Percentiles rank a stretch among this genome's conserved stretches.
phyloP scores from a whole-genome alignment of 2,113 vertebrate species.

The Melanocharis versteri region DNA sequence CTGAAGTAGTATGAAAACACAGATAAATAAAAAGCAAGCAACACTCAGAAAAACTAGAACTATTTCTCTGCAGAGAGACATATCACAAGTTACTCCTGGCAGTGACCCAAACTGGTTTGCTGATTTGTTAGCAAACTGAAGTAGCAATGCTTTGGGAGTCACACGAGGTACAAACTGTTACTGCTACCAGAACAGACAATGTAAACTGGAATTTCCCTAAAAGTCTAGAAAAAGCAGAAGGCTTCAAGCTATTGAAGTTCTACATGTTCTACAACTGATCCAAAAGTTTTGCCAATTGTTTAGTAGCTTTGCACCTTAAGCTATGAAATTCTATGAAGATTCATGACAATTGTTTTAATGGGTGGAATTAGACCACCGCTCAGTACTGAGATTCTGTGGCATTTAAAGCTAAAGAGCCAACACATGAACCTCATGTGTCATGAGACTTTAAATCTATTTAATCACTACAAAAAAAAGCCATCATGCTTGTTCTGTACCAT shows the following conservation, averaged over 20 bases:
- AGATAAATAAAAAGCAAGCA: neutral
- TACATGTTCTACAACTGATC: neutral
- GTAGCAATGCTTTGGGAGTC: neutral
- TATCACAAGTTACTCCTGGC: neutral
- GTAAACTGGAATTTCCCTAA: neutral
- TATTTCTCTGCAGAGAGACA: neutral
- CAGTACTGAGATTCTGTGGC: neutral
- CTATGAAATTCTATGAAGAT: neutral
- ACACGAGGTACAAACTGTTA: neutral
- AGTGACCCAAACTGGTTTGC: neutral
- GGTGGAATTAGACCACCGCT: neutral
- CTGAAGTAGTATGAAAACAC: neutral
- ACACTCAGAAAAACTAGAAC: neutral
- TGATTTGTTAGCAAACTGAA: neutral
- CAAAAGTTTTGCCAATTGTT: neutral
- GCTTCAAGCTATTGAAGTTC: neutral
- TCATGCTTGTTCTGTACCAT: neutral
- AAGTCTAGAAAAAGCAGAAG: neutral
- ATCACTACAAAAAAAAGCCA: neutral
- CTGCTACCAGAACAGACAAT: neutral
- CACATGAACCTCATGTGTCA: neutral
- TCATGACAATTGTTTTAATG: neutral
- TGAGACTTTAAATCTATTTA: neutral
- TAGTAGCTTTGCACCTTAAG: neutral
- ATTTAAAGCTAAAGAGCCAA: neutral